A percentile compares a stretch with the other conserved stretches of the same genome.
Evolutionary conservation across 2,113 vertebrate species (phyloP).

Genomic region (Ploceus nigricollis): DNA sequence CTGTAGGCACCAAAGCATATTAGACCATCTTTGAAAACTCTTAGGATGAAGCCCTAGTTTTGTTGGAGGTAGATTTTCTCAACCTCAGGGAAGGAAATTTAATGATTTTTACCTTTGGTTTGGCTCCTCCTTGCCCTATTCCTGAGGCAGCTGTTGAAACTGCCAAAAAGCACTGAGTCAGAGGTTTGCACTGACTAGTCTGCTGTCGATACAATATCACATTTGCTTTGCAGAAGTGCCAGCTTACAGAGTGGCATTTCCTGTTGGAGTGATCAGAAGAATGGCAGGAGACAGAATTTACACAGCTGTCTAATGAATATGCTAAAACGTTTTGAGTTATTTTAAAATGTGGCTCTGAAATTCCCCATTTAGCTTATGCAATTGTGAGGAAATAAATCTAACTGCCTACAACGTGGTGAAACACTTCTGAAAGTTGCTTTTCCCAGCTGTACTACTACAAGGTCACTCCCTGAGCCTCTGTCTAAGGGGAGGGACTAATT

Average conservation of each 20-base stretch:
- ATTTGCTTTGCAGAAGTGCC: not conserved
- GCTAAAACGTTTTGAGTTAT: not conserved
- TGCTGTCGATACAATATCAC: not conserved
- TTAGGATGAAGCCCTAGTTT: not conserved
- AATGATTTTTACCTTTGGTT: not conserved
- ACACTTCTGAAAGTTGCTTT: not conserved
- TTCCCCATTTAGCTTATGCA: not conserved
- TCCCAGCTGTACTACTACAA: not conserved
- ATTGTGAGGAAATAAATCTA: not conserved
- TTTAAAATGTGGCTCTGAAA: not conserved
- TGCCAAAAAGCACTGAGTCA: not conserved
- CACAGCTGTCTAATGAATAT: slow-evolving; percentile 17
- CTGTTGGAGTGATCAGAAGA: not conserved
- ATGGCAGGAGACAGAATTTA: slow-evolving; percentile 8
- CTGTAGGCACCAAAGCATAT: not conserved
- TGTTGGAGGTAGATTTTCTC: not conserved
- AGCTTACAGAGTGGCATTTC: not conserved
- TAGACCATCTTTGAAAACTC: not conserved
- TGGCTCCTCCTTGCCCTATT: not conserved
- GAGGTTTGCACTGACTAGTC: not conserved
- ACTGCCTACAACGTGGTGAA: not conserved
- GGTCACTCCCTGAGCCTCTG: not conserved
- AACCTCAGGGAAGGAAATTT: not conserved
- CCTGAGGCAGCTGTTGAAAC: not conserved
- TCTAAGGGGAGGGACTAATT: not conserved